Base-by-base conservation (phyloP, 2,113 vertebrate genomes). In the Promerops cafer region DNA sequence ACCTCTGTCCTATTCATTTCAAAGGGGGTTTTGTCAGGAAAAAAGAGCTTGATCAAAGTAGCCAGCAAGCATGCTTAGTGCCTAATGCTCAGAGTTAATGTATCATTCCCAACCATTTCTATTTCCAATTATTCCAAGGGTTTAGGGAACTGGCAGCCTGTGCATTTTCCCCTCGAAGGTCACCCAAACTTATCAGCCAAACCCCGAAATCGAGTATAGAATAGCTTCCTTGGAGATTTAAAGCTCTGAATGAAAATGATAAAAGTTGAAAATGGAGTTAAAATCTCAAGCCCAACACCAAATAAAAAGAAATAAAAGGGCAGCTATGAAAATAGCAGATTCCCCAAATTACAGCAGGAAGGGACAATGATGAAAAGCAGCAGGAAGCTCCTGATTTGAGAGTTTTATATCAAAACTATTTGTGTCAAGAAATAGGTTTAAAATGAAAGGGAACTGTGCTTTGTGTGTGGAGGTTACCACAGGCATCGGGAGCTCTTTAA, bases 1-100 rank as follows among this genome's bases (percentile, higher is more conserved):
- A 97, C 86, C 97, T 98, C 98, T 98, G 98, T 98, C 96, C 97
- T 87, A 40, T 97, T 97, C 97, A 92, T 98, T 97, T 97, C 98
- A 98, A 98, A 98, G 97, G 97, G 83, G 84, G 81, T 95, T 96
- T 97, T 98, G 97, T 97, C 97, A 96, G 93, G 87, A 96, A 96
- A 89, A 97, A 95, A 96, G 96, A 87, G 93, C 95, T 94, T 93
- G 96, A 97, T 97, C 94, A 97, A 98, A 98, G 93, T 97, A 96
- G 97, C 90, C 96, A 97, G 96, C 96, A 94, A 97, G 97, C 97
- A 91, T 96, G 89, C 93, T 97, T 97, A 96, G 83, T 95, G 94
- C 85, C 87, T 98, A 95, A 97, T 97, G 97, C 89, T 96, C 79
- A 11, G 94, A 94, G 95, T 94, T 97, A 97, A 97, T 91, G 90